Base-by-base conservation (phyloP, 2,113 vertebrate species). In the Indicator indicator region DNA sequence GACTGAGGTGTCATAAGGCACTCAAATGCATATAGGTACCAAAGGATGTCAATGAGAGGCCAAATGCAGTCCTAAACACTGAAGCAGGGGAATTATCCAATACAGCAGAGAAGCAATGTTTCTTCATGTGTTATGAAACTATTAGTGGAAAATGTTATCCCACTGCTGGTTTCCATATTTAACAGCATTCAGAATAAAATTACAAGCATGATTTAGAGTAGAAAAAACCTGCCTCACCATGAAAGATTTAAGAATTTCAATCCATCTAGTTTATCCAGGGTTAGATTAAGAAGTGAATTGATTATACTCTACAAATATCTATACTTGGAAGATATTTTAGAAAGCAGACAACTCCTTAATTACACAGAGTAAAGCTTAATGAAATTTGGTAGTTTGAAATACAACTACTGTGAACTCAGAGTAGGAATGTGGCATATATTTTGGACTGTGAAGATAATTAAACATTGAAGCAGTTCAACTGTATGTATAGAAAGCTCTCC, bases 401-500 rank as follows among this genome's bases (percentile, higher is more conserved):
- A 92, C 94, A 79, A 46, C 30, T 63, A 42, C 72, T 56, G 52
- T 73, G 64, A 91, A 65, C 42, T 80, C 65, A 60, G 65, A 67
- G 15, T 59, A 87, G 24, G 60, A 94, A 85, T 26, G 17, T 14
- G 40, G 40, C 0, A 6, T 55, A 46, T 15, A 32, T 73, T 91
- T 92, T 86, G 88, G 84, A 76, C 59, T 63, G 40, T 70, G 81
- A 70, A 83, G 59, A 70, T 89, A 94, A 89, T 94, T 89, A 92
- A 87, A 81, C 27, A 70, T 6, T 89, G 81, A 85, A 90, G 54
- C 27, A 67, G 28, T 56, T 89, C 83, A 91, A 77, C 68, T 74
- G 33, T 24, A 15, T 89, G 24, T 56, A 28, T 5, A 5, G 60
- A 73, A 84, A 40, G 79, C 42, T 63, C 80, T 86, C 56, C 9